Base-by-base conservation (phyloP, 1,140 invertebrate genomes). In the Brachionus sp. region DNA sequence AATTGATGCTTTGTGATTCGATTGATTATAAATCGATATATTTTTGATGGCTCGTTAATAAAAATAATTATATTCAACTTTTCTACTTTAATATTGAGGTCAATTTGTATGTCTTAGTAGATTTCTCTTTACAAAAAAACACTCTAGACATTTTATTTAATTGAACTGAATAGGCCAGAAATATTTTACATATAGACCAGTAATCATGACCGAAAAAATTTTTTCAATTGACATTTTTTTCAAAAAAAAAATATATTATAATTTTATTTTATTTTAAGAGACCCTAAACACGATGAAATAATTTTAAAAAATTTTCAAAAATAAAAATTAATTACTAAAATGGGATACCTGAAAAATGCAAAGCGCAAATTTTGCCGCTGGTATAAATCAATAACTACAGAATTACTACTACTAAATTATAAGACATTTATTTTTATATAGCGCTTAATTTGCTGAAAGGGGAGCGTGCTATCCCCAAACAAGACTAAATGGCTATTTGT, bases 1-100 rank as follows among this genome's bases (percentile, higher is more conserved):
- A 19, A 19, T 57, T 57, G 16, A 57, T 57, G 50, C 19, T 57
- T 19, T 57, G 29, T 57, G 16, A 5, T 57, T 57, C 19, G 16
- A 57, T 57, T 57, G 50, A 57, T 16, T 57, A 57, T 57, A 57
- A 57, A 57, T 57, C 50, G 50, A 57, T 57, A 57, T 57, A 57
- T 57, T 53, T 16, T 5, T 57, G 16, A 57, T 57, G 50, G 50
- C 50, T 57, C 16, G 19, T 57, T 16, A 57, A 19, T 19, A 19
- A 57, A 25, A 57, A 19, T 16, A n/a, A n/a, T 50, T 50, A 19
- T 53, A 53, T 53, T 57, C 29, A 2, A 29, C 29, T 57, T 57
- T 16, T 57, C 16, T 57, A 57, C n/a, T 19, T 57, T 19, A 19
- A 57, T 57, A 57, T 57, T 23, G 50, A 57, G 50, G 50, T 57